Conservation (phyloP, 2,113 vertebrate species). For the Perca flavescens region DNA sequence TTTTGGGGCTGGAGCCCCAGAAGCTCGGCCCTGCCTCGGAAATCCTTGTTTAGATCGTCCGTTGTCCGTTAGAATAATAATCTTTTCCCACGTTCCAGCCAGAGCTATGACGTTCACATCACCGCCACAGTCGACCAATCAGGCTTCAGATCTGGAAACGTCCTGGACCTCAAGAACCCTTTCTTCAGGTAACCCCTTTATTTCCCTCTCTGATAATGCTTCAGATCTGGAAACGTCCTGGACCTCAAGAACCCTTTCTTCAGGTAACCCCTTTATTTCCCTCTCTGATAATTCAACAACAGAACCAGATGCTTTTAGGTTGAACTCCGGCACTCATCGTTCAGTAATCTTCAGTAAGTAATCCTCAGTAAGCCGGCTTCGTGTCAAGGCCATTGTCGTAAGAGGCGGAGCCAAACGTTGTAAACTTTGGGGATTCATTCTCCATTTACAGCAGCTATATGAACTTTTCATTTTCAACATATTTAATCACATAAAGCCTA, state of each 20-base stretch:
- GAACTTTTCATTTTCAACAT: too few species aligned
- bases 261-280: constrained; percentile 63
- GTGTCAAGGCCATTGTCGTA: too few species aligned
- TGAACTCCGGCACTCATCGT: too few species aligned
- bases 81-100: constrained; percentile 63
- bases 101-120: constrained; percentile 89
- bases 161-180: constrained; percentile 86
- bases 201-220: not conserved
- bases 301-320: not conserved
- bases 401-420: too few species aligned
- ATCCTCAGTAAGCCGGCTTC: too few species aligned
- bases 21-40: too few species aligned
- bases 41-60: too few species aligned
- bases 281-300: not conserved
- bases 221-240: constrained; percentile 86
- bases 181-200: constrained; percentile 81
- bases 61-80: not conserved
- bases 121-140: constrained; percentile 85
- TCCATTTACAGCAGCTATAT: too few species aligned
- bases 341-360: too few species aligned
- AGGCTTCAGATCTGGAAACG: constrained; percentile 87
- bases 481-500: too few species aligned
- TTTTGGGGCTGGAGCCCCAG: too few species aligned
- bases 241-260: constrained; percentile 88
- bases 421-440: too few species aligned